phyloP scores from a whole-genome alignment of 2,113 vertebrate species.

The Spermophilus dauricus region DNA sequence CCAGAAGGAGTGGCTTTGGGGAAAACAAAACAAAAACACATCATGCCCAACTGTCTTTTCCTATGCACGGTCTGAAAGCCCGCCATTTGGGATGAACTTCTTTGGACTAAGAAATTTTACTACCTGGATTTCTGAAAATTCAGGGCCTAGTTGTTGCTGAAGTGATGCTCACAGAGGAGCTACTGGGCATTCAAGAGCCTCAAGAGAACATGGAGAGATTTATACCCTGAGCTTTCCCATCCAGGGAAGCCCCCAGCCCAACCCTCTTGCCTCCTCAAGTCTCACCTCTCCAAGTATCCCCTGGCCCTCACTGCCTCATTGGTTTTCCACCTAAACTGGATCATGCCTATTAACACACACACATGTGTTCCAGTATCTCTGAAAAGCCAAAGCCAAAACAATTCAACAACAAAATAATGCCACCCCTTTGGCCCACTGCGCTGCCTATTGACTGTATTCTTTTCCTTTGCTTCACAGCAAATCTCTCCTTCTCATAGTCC shows the following conservation, averaged over 20 bases:
- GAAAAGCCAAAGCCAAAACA: not conserved
- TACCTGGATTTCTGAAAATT: slow-evolving; percentile 2
- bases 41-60: not conserved
- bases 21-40: not conserved
- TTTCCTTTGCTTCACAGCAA: not conserved
- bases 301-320: not conserved
- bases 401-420: not conserved
- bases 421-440: not conserved
- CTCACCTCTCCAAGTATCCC: not conserved
- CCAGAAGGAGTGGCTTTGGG: not conserved
- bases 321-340: not conserved
- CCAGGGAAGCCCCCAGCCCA: not conserved
- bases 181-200: not conserved
- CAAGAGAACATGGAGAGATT: not conserved
- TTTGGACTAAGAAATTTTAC: not conserved
- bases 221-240: not conserved
- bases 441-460: not conserved
- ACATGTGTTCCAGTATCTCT: not conserved
- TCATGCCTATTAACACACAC: not conserved
- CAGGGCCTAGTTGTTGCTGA: not conserved
- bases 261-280: not conserved
- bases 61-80: not conserved
- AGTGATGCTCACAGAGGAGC: not conserved
- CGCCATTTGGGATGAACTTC: not conserved
- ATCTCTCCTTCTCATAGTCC: not conserved